Conservation (phyloP, 2,113 vertebrate genomes). For the Dunckerocampus dactyliophorus region DNA sequence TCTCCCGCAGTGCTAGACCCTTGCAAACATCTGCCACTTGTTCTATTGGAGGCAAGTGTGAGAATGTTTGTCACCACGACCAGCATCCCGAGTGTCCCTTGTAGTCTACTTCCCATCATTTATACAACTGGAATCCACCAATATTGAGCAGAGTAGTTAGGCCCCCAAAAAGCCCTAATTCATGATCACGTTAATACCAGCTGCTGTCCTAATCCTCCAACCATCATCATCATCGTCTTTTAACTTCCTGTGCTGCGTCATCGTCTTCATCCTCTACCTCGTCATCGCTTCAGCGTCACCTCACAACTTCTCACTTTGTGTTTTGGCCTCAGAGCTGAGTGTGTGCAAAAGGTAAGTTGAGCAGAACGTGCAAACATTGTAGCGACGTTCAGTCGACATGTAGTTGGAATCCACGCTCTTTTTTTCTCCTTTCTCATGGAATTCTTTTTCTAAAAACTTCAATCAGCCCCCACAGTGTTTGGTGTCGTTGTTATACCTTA, state of each 20-base stretch:
- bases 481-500: background rate
- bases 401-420: background rate
- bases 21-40: constrained; percentile 3
- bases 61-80: background rate
- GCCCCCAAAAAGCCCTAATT: too few relatives aligned
- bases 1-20: background rate
- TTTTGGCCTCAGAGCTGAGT: constrained; percentile 34
- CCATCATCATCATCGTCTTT: background rate
- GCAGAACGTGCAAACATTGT: too few relatives aligned
- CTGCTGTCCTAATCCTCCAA: background rate
- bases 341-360: constrained; percentile 32
- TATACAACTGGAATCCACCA: background rate
- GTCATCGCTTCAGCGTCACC: constrained; percentile 39
- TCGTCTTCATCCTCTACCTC: constrained; percentile 24
- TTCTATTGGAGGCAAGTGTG: background rate
- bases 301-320: constrained; percentile 38
- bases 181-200: constrained; percentile 1
- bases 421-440: background rate
- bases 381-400: background rate
- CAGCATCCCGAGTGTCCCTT: too few relatives aligned
- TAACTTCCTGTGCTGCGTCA: constrained; percentile 20
- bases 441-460: background rate
- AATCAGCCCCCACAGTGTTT: constrained; percentile 17
- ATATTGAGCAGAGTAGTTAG: background rate
- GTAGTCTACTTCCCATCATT: too few relatives aligned